Conservation (phyloP, 2,113 vertebrate genomes). For the Acrocephalus kingi region DNA sequence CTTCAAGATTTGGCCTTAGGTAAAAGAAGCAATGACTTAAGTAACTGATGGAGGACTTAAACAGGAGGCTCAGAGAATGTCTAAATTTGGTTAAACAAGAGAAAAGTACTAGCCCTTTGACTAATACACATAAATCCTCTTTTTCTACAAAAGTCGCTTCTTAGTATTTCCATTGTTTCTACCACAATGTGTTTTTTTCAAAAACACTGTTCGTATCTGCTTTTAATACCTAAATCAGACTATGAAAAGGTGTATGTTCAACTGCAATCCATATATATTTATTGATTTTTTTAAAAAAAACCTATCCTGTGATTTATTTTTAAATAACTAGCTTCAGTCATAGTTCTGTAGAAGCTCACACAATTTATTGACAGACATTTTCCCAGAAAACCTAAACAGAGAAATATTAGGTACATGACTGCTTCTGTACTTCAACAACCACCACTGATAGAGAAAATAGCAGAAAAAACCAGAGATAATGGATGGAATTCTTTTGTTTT, state of each 20-base stretch:
- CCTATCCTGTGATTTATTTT: not conserved
- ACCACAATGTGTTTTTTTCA: not conserved
- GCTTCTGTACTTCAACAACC: not conserved
- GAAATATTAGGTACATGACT: not conserved
- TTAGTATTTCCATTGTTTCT: not conserved
- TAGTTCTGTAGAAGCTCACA: not conserved
- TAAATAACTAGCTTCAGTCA: not conserved
- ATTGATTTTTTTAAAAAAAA: not conserved
- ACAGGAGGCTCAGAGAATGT: not conserved
- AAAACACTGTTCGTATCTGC: not conserved
- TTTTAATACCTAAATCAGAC: not conserved
- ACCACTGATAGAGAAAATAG: not conserved
- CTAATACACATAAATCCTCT: not conserved
- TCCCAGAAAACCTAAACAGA: not conserved
- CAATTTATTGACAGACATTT: not conserved
- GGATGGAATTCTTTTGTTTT: not conserved
- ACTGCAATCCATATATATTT: not conserved
- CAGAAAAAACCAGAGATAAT: not conserved
- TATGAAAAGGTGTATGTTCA: not conserved
- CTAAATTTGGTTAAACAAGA: not conserved
- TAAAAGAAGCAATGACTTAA: not conserved
- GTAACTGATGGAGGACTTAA: not conserved
- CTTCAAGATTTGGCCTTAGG: not conserved
- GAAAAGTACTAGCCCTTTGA: not conserved
- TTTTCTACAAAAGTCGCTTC: not conserved